These are phyloP conservation scores for Drosophila nebulosa DNA, from an alignment of 1,140 invertebrate species.

Conservation along the genomic window DNA sequence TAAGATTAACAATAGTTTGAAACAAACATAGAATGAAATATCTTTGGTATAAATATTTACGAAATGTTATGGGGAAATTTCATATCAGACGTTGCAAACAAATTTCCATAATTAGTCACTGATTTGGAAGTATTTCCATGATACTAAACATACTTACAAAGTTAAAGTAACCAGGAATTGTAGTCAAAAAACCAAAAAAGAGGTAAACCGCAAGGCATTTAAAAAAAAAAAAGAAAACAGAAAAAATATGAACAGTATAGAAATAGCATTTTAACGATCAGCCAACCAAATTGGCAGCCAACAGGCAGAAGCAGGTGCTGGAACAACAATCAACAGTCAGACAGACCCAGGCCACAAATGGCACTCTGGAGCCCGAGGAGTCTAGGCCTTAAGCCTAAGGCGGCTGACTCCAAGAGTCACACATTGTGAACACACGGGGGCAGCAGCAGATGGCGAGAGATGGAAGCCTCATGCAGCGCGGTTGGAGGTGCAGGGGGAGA, in stretches of 20 bases:
- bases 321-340: conserved; percentile 46
- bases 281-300: conserved; percentile 3
- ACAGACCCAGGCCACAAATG: conserved; percentile 22
- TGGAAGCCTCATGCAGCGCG: too few relatives aligned
- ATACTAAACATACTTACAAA: not conserved
- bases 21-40: too few relatives aligned
- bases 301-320: conserved; percentile 55
- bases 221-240: not conserved
- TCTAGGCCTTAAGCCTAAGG: conserved; percentile 13
- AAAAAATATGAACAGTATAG: conserved; percentile 17
- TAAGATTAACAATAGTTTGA: too few relatives aligned
- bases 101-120: not conserved
- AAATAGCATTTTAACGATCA: conserved; percentile 41
- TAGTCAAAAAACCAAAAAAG: not conserved
- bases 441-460: conserved; percentile 15
- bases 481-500: not conserved
- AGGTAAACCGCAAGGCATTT: not conserved
- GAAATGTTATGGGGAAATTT: too few relatives aligned
- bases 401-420: conserved; percentile 26
- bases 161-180: not conserved
- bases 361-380: conserved; percentile 25
- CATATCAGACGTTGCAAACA: too few relatives aligned
- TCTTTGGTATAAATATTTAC: too few relatives aligned
- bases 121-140: not conserved
- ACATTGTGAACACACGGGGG: not conserved